Percentiles rank a stretch among this genome's conserved stretches.
phyloP scores from a whole-genome alignment of 2,113 vertebrate genomes.

The Notarius quadriscutis region DNA sequence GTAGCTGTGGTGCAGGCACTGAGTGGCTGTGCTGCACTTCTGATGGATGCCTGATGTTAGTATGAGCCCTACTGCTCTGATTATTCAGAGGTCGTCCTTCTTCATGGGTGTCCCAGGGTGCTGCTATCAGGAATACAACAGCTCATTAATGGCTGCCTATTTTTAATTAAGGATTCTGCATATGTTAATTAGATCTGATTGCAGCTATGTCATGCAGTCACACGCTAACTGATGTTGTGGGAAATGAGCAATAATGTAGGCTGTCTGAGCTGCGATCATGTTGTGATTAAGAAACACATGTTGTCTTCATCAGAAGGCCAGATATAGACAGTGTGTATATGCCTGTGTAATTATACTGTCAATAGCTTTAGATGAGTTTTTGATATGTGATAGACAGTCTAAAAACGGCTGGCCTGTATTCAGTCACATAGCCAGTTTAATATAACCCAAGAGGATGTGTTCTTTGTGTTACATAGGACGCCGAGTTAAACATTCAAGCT shows the following conservation, averaged over 20 bases:
- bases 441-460: neutral
- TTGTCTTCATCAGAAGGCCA: slow-evolving; percentile 41
- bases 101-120: slow-evolving; percentile 30
- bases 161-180: slow-evolving; percentile 58
- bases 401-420: neutral
- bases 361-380: slow-evolving; percentile 40
- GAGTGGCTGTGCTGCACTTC: neutral
- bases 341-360: slow-evolving; percentile 33
- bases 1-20: neutral
- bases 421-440: neutral
- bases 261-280: slow-evolving; percentile 47
- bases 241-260: slow-evolving; percentile 46
- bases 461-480: neutral
- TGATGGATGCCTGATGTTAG: slow-evolving; percentile 41
- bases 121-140: slow-evolving; percentile 51
- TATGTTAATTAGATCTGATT: slow-evolving; percentile 59
- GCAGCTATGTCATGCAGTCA: slow-evolving; percentile 45
- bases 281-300: slow-evolving; percentile 56
- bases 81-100: slow-evolving; percentile 43
- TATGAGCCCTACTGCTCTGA: slow-evolving; percentile 22
- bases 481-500: neutral
- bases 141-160: slow-evolving; percentile 54
- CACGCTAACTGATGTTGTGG: slow-evolving; percentile 52
- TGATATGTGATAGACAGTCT: slow-evolving; percentile 20
- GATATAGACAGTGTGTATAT: slow-evolving; percentile 31